phyloP scores from a whole-genome alignment of 2,888 invertebrate species.

The Drosophila robusta region DNA sequence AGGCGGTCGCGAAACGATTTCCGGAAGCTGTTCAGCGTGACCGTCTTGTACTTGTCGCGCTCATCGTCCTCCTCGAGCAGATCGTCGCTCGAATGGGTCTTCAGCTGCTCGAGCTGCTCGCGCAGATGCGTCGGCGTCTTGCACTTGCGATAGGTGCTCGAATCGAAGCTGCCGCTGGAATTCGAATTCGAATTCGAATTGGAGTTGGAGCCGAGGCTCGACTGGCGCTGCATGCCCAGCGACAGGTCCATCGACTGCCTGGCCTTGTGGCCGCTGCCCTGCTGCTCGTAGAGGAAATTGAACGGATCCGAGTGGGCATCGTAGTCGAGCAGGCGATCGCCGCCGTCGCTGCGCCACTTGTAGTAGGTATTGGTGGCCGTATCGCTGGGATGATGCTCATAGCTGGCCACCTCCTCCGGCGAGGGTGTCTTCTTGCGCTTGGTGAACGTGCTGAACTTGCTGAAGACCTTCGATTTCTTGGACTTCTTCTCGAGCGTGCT shows the following conservation, averaged over 20 bases:
- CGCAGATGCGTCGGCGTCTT: conserved; percentile 78
- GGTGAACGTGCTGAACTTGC: conserved; percentile 84
- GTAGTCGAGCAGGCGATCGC: conserved; percentile 74
- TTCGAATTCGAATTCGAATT: conserved; percentile 34
- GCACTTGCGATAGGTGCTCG: conserved; percentile 82
- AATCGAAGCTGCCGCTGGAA: conserved; percentile 73
- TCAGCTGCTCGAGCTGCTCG: conserved; percentile 81
- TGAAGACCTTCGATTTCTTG: conserved; percentile 81
- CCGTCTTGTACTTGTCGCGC: conserved; percentile 83
- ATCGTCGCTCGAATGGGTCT: conserved; percentile 66
- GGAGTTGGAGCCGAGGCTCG: conserved; percentile 59
- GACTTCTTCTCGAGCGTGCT: conserved; percentile 81
- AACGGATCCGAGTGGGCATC: conserved; percentile 83
- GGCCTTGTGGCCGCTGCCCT: conserved; percentile 65
- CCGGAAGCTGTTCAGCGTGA: conserved; percentile 83
- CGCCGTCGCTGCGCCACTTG: conserved; percentile 83
- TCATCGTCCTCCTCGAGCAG: conserved; percentile 67
- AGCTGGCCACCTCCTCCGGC: conserved; percentile 61
- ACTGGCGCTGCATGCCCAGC: conserved; percentile 45
- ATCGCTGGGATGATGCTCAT: conserved; percentile 83
- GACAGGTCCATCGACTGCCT: not conserved
- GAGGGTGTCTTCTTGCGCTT: conserved; percentile 82
- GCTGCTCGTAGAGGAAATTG: conserved; percentile 83
- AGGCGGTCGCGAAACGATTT: conserved; percentile 84
- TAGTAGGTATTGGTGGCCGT: conserved; percentile 82